Conservation (phyloP, 2,888 invertebrate genomes). For the Leptopterna dolabrata region DNA sequence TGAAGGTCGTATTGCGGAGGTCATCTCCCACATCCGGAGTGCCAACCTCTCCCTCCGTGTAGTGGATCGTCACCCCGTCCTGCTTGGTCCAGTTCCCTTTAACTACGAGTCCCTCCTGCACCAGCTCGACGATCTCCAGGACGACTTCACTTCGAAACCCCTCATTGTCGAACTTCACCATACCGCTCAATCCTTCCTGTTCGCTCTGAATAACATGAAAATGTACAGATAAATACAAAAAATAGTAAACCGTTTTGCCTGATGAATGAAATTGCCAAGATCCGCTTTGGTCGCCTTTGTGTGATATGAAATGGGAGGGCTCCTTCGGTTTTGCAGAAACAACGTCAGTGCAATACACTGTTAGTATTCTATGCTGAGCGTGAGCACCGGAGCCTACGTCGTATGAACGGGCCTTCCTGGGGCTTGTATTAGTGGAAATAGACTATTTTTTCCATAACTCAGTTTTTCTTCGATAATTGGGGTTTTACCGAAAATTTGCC, state of each 20-base stretch:
- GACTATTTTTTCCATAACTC: too few species aligned
- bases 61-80: slow-evolving; percentile 65
- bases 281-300: too few species aligned
- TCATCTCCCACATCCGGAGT: slow-evolving; percentile 67
- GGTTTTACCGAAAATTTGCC: too few species aligned
- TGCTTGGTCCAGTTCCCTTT: slow-evolving; percentile 66
- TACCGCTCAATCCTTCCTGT: slow-evolving; percentile 67
- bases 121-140: slow-evolving; percentile 67
- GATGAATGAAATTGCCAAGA: not conserved
- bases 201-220: slow-evolving; percentile 64
- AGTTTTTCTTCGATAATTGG: too few species aligned
- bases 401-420: too few species aligned
- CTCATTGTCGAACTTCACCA: slow-evolving; percentile 67
- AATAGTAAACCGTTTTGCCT: not conserved
- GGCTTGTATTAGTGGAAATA: too few species aligned
- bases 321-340: not conserved
- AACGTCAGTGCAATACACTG: too few species aligned
- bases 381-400: too few species aligned
- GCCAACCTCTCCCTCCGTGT: slow-evolving; percentile 60
- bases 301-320: too few species aligned
- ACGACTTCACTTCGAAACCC: slow-evolving; percentile 67
- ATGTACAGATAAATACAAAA: not conserved
- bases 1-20: slow-evolving; percentile 69
- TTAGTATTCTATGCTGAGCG: too few species aligned
- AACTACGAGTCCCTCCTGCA: slow-evolving; percentile 66